These are phyloP conservation scores for Margaritifera margaritifera DNA, from an alignment of 2,888 invertebrate genomes.

Conservation along the genomic window DNA sequence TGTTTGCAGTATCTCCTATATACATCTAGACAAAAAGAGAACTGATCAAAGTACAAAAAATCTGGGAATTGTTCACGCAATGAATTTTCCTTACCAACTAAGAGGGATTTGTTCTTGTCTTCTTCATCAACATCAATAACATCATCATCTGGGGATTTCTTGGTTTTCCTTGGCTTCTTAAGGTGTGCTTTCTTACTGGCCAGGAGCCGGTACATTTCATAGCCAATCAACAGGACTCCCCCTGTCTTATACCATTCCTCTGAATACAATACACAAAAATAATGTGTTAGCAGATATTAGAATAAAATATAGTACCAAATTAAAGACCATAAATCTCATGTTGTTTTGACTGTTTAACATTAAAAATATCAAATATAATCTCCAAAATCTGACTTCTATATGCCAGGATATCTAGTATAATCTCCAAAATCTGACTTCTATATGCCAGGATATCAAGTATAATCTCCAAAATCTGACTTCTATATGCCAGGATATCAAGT, in stretches of 20 bases:
- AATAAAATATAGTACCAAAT: too few relatives aligned
- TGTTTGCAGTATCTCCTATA: not conserved
- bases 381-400: too few relatives aligned
- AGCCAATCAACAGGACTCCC: conserved; percentile 96
- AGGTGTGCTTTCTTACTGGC: conserved; percentile 74
- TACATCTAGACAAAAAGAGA: not conserved
- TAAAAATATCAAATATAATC: too few relatives aligned
- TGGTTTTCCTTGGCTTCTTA: conserved; percentile 38
- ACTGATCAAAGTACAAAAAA: too few relatives aligned
- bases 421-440: too few relatives aligned
- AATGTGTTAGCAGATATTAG: not conserved
- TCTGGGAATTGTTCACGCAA: not conserved
- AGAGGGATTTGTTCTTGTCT: conserved; percentile 69
- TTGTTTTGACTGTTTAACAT: too few relatives aligned
- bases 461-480: too few relatives aligned
- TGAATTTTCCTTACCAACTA: conserved; percentile 50
- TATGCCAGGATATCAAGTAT: too few relatives aligned
- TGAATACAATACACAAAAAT: conserved; percentile 65
- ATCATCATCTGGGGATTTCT: conserved; percentile 48
- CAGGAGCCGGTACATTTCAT: conserved; percentile 94
- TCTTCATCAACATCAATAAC: conserved; percentile 75
- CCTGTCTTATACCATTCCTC: conserved; percentile 89
- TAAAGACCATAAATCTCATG: too few relatives aligned
- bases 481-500: too few relatives aligned
- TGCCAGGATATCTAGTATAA: too few relatives aligned